Percentiles rank a stretch among this genome's conserved stretches.
Evolutionary conservation across 2,797 vertebrate species (phyloP).

Genomic region (Euphonia xanthogaster): DNA sequence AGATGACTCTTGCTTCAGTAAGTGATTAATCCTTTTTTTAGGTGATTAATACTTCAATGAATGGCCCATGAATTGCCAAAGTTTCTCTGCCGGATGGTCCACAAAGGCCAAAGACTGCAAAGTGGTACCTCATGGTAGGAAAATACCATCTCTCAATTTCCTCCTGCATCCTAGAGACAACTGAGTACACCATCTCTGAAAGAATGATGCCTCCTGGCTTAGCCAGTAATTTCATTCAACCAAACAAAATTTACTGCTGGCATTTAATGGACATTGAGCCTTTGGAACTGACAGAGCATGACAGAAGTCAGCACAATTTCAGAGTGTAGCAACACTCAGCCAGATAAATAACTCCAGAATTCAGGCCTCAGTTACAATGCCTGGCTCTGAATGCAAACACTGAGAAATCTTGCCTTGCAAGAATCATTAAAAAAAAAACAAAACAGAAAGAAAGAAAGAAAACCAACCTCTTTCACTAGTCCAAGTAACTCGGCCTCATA

Average conservation of each 20-base stretch:
- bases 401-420: not conserved
- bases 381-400: not conserved
- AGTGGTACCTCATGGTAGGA: not conserved
- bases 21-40: not conserved
- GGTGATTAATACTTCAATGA: not conserved
- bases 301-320: not conserved
- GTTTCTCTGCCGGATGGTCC: not conserved
- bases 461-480: constrained; percentile 89
- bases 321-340: not conserved
- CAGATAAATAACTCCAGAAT: not conserved
- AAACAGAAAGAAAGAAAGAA: rapidly evolving
- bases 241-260: not conserved
- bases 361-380: not conserved
- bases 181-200: not conserved
- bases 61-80: not conserved
- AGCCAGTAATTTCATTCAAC: not conserved
- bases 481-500: constrained; percentile 89
- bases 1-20: not conserved
- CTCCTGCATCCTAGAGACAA: not conserved
- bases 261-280: not conserved
- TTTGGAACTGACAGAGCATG: not conserved
- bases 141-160: not conserved
- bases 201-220: not conserved
- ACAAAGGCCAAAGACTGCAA: not conserved
- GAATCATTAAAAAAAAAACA: not conserved